Conservation (phyloP, 1,140 invertebrate species). For the Drosophila kurseongensis region DNA sequence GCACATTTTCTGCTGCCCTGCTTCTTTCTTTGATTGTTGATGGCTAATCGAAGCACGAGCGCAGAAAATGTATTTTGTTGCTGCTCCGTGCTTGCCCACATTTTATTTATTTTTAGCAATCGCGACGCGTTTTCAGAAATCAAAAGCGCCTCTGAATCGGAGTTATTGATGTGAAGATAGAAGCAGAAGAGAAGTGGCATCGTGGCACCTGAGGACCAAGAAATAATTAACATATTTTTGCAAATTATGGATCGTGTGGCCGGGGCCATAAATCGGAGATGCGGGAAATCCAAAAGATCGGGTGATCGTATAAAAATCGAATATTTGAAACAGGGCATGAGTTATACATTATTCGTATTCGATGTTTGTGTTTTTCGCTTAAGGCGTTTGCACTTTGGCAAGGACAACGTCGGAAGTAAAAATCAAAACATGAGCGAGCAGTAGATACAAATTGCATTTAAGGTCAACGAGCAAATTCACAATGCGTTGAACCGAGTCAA, state of each 20-base stretch:
- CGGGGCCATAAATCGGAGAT: constrained; percentile 56
- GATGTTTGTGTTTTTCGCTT: constrained; percentile 8
- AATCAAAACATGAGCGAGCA: constrained; percentile 30
- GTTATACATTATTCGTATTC: constrained; percentile 13
- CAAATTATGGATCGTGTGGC: constrained; percentile 57
- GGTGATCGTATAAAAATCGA: constrained; percentile 29
- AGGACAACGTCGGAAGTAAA: constrained; percentile 68
- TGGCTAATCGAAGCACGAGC: constrained; percentile 62
- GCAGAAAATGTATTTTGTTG: constrained; percentile 31
- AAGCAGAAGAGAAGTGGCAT: constrained; percentile 4
- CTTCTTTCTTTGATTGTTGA: constrained; percentile 12
- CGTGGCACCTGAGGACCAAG: constrained; percentile 19
- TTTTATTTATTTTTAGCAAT: constrained; percentile 69
- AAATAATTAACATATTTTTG: constrained; percentile 70
- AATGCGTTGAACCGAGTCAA: constrained; percentile 66
- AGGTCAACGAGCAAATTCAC: constrained; percentile 74
- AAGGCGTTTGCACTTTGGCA: constrained; percentile 73
- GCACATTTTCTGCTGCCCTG: constrained; percentile 56
- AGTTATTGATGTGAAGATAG: constrained; percentile 6
- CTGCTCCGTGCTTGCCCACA: constrained; percentile 50
- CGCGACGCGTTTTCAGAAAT: constrained; percentile 60
- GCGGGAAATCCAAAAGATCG: constrained; percentile 9
- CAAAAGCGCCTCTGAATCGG: constrained; percentile 15
- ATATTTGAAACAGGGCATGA: constrained; percentile 22
- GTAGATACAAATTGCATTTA: constrained; percentile 53